Evolutionary conservation across 2,797 vertebrate species (phyloP), one percentile per base, ranked within the genome.

Genomic region (Gymnodraco acuticeps): DNA sequence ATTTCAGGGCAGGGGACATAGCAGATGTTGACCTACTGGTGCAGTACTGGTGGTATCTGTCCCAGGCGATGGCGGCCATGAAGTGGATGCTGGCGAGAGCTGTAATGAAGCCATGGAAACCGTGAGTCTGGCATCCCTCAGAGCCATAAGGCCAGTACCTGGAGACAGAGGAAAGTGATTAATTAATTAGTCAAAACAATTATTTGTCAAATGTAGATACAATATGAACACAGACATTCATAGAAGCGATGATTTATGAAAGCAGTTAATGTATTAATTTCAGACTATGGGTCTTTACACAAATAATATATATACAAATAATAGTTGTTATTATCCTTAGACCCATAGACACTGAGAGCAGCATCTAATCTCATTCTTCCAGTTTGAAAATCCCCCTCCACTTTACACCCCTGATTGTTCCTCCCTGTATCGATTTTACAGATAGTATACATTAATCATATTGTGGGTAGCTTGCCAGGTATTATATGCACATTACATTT

Each of bases 81-180:
- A 97, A 95, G 89, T 97, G 89, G 65, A 99, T 97, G 93, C 98
- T 99, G 88, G 98, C 96, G 20, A 99, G 85, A 0, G 97, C 96
- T 0, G 95, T 95, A 70, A 94, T 6, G 74, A 99, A 99, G 17
- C 98, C 98, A 51, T 99, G 98, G 92, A 99, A 99, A 38, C 98
- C 97, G 10, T 98, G 98, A 45, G 95, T 95, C 87, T 98, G 98
- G 81, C 98, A 99, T 46, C 98, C 97, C 0, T 97, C 95, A 0
- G 97, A 96, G 67, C 97, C 97, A 0, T 98, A 98, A 2, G 98
- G 98, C 98, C 97, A 98, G 85, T 96, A 97, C 89, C 98, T 99
- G 92, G 10, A 83, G 81, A 64, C n/a, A 72, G 20, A 64, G 58
- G 10, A 11, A 17, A 59, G 46, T 0, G 11, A 55, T 33, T 10